Evolutionary conservation across 2,888 invertebrate genomes (phyloP), one percentile per base, ranked within the genome.

Genomic region (Sesia bembeciformis): DNA sequence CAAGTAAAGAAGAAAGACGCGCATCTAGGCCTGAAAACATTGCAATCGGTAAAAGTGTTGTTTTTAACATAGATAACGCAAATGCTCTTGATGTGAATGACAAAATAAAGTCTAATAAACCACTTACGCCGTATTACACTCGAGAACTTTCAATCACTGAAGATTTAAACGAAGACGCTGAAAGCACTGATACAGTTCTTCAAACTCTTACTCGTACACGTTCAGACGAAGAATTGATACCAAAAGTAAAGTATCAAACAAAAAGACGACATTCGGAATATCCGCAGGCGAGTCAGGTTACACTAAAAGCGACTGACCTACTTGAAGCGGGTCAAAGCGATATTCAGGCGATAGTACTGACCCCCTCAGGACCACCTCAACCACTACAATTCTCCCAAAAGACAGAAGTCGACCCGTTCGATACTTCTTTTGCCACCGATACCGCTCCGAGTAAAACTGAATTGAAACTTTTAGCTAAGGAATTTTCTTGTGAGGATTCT

Each of bases 341-440:
- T 54, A 76, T 84, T 52, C 66, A 70, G 57, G 91, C 90, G 1
- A 95, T 95, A 78, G 94, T 95, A 53, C 72, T 95, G 51, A 95
- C 95, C 5, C 88, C 88, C 4, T 74, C 74, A 4, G 79, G 70
- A 7, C 81, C 73, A 4, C 54, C 57, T 39, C 49, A 73, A 0
- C 92, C 92, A 0, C 89, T 86, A 4, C 82, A 91, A 54, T 83
- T 88, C 38, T 64, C 76, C 8, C 56, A 78, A 40, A 70, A 81
- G 53, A 84, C 88, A 56, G 88, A 93, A 63, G 77, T 84, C 5
- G 96, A 96, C 85, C 97, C 97, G 0, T 97, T 97, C 74, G 97
- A 97, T 72, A 97, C 97, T 0, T 95, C 96, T 0, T 94, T 95
- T 65, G 95, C 95, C 0, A 90, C 89, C 56, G 93, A 94, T 70